phyloP scores from a whole-genome alignment of 2,888 invertebrate genomes.

The Agrypnus murinus region DNA sequence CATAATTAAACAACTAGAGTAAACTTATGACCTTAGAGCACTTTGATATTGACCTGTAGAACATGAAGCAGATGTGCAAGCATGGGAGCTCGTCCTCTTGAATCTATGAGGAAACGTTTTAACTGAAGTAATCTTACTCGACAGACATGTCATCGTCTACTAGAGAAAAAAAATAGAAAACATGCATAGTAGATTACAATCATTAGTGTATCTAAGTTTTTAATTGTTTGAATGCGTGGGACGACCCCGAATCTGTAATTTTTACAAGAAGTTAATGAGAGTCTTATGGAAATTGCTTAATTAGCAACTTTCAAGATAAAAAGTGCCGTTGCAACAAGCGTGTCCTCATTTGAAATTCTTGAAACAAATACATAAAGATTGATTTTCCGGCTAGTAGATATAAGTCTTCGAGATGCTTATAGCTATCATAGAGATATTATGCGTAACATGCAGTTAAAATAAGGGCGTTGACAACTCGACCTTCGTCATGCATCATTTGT shows the following conservation, averaged over 20 bases:
- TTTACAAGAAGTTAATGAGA: constrained; percentile 36
- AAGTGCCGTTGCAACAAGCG: constrained; percentile 17
- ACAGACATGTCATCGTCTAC: constrained; percentile 35
- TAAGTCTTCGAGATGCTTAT: neutral
- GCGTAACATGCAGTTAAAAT: constrained; percentile 2
- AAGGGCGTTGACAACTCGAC: constrained; percentile 33
- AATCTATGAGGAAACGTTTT: constrained; percentile 1
- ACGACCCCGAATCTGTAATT: constrained; percentile 27
- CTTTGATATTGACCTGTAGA: constrained; percentile 45
- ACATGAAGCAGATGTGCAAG: constrained; percentile 36
- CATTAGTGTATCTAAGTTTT: constrained; percentile 38
- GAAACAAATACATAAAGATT: neutral
- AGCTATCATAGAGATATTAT: neutral
- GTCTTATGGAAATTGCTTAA: constrained; percentile 38
- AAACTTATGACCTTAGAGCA: constrained; percentile 45
- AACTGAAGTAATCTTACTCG: constrained; percentile 40
- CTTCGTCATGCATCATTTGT: constrained; percentile 41
- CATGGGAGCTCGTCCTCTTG: constrained; percentile 35
- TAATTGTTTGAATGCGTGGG: constrained; percentile 47
- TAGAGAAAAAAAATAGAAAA: neutral
- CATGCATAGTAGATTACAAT: constrained; percentile 19
- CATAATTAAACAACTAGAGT: constrained; percentile 45
- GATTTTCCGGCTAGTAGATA: neutral
- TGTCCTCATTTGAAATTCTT: neutral
- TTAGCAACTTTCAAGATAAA: constrained; percentile 22